Evolutionary conservation across 2,797 vertebrate genomes (phyloP).

Genomic region (Taenioides sp.): DNA sequence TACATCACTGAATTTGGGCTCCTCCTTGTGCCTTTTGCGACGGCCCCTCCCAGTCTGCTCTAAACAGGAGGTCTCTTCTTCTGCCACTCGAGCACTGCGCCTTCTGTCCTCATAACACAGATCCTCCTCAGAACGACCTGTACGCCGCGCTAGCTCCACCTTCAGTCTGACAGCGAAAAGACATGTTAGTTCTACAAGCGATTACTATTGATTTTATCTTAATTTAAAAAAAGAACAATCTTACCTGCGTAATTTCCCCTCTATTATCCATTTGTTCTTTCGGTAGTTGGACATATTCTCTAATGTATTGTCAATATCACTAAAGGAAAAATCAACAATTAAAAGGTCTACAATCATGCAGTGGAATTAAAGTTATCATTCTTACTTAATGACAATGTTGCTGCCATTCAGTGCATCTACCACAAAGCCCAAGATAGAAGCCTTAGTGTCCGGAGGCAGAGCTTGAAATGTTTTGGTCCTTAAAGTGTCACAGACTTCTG

Average conservation of each 20-base stretch:
- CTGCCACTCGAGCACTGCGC: slow-evolving; percentile 85
- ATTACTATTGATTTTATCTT: neutral
- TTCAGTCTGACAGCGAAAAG: slow-evolving; percentile 79
- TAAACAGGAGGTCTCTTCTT: slow-evolving; percentile 81
- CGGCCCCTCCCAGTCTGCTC: slow-evolving; percentile 73
- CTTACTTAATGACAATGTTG: slow-evolving; percentile 86
- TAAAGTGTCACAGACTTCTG: slow-evolving; percentile 84
- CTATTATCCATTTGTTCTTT: slow-evolving; percentile 97
- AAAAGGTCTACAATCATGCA: neutral
- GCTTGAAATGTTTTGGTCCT: slow-evolving; percentile 92
- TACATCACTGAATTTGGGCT: slow-evolving; percentile 82
- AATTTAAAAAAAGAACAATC: slow-evolving; percentile 13
- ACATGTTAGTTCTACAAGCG: neutral
- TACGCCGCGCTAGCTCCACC: slow-evolving; percentile 85
- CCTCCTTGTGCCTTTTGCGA: slow-evolving; percentile 77
- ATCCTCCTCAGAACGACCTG: slow-evolving; percentile 85
- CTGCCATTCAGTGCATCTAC: slow-evolving; percentile 91
- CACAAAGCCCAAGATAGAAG: slow-evolving; percentile 87
- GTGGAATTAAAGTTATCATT: neutral
- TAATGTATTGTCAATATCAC: slow-evolving; percentile 94
- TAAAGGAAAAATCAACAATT: slow-evolving; percentile 41
- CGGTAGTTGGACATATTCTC: slow-evolving; percentile 91
- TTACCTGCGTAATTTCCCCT: slow-evolving; percentile 93
- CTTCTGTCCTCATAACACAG: slow-evolving; percentile 86
- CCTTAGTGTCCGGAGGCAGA: slow-evolving; percentile 87